Conservation (phyloP, 2,888 invertebrate genomes). For the Orthonevra nobilis region DNA sequence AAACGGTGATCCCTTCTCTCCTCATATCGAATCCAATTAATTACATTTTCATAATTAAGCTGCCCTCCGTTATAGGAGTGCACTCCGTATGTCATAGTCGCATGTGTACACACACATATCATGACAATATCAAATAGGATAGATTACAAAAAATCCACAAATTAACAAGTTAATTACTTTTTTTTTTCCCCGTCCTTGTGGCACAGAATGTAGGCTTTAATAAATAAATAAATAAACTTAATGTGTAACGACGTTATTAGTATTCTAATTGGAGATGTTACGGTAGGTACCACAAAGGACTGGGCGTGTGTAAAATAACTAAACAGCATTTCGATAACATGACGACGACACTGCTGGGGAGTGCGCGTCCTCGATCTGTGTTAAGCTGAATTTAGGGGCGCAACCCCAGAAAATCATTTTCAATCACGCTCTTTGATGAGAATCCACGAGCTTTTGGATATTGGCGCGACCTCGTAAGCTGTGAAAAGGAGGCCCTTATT, state of each 20-base stretch:
- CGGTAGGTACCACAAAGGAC: not conserved
- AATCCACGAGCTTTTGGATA: too few species aligned
- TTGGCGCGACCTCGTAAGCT: too few species aligned
- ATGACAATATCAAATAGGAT: conserved; percentile 29
- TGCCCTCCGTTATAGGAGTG: conserved; percentile 23
- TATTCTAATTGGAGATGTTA: conserved; percentile 31
- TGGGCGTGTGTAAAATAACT: not conserved
- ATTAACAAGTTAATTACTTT: conserved; percentile 56
- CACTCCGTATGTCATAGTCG: conserved; percentile 28
- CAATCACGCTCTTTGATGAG: too few species aligned
- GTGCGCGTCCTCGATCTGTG: too few species aligned
- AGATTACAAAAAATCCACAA: conserved; percentile 58
- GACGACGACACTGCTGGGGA: too few species aligned
- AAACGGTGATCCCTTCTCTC: not conserved
- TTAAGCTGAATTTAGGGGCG: too few species aligned
- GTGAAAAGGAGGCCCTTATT: too few species aligned
- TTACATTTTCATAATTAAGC: conserved; percentile 50
- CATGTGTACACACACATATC: conserved; percentile 4
- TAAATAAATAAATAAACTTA: conserved; percentile 59
- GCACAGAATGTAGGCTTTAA: conserved; percentile 47
- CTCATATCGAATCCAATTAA: conserved; percentile 39
- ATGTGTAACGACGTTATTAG: conserved; percentile 38
- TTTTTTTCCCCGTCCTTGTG: conserved; percentile 18
- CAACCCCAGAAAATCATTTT: too few species aligned
- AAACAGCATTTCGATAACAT: not conserved